Evolutionary conservation across 2,797 vertebrate genomes (phyloP).

Genomic region (Pseudopleuronectes americanus): DNA sequence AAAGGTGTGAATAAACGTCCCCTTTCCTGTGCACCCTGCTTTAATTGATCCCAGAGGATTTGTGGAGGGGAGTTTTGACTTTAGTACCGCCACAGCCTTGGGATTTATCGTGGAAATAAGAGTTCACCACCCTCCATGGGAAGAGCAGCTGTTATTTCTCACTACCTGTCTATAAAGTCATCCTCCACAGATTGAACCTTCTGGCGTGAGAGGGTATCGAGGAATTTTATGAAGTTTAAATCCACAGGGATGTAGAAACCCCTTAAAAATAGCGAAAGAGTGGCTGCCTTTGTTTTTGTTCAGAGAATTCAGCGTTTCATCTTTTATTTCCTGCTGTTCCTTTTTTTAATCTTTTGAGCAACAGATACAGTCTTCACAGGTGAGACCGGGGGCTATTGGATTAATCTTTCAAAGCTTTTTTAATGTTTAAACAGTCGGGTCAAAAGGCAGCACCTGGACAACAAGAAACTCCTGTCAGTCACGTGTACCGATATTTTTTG

Average conservation of each 20-base stretch:
- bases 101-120: conserved; percentile 49
- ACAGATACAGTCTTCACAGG: neutral
- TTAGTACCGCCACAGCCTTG: conserved; percentile 6
- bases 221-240: conserved; percentile 38
- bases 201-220: neutral
- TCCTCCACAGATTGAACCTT: conserved; percentile 33
- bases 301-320: neutral
- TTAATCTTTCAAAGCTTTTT: neutral
- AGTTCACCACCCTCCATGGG: conserved; percentile 7
- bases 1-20: conserved; percentile 11
- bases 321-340: neutral
- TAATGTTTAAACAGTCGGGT: neutral
- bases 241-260: neutral
- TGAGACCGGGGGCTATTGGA: neutral
- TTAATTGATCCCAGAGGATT: conserved; percentile 59
- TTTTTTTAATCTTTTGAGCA: neutral
- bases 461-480: neutral
- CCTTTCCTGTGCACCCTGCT: neutral
- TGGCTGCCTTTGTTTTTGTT: neutral
- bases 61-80: conserved; percentile 28
- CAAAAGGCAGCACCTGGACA: neutral
- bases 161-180: conserved; percentile 22
- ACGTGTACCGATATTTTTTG: too few relatives aligned
- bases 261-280: neutral
- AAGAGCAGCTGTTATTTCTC: conserved; percentile 40